Base-by-base conservation (phyloP, 2,113 vertebrate species). In the Lathamus discolor region DNA sequence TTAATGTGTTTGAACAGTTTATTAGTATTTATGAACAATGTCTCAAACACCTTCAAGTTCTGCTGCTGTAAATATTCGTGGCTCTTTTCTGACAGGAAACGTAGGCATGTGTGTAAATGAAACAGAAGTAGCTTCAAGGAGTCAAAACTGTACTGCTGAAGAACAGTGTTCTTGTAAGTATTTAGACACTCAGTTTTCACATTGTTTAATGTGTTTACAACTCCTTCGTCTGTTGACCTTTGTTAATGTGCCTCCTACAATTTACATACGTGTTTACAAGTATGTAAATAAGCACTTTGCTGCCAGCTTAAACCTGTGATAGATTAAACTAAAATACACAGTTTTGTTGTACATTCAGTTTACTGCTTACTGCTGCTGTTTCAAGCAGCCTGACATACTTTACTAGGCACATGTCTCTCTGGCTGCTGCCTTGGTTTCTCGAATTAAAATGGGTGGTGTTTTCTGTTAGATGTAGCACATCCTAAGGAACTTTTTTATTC, bases 121-220 rank as follows among this genome's bases (percentile, higher is more conserved):
- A 73, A 73, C 64, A 20, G 46, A 29, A 69, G 1, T 0, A 18
- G 0, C 0, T 13, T 0, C 0, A 2, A 7, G 8, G 10, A 1
- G 2, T 8, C 0, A 0, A 2, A 1, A 1, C 13, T 97, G 96
- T 70, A 3, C 1, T 23, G 0, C 0, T 66, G 19, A 55, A 70
- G 2, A 18, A 5, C 7, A 62, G 8, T 97, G 96, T 91, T 37
- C 43, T 18, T 1, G 95, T 96, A 49, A 94, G 95, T 96, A 74
- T 83, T 72, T 41, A 68, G 37, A 39, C 85, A 44, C 10, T 91
- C 14, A 22, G 13, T 20, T 82, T 85, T 81, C 44, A 23, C 2
- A 2, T 28, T 46, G 41, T 44, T 51, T 79, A 52, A n/a, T 19
- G 17, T 15, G 5, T 77, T 81, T 55, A 88, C 18, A 35, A 23